A percentile compares a stretch with the other conserved stretches of the same genome.
Conservation (phyloP, 2,888 invertebrate genomes). For the Aelia acuminata region DNA sequence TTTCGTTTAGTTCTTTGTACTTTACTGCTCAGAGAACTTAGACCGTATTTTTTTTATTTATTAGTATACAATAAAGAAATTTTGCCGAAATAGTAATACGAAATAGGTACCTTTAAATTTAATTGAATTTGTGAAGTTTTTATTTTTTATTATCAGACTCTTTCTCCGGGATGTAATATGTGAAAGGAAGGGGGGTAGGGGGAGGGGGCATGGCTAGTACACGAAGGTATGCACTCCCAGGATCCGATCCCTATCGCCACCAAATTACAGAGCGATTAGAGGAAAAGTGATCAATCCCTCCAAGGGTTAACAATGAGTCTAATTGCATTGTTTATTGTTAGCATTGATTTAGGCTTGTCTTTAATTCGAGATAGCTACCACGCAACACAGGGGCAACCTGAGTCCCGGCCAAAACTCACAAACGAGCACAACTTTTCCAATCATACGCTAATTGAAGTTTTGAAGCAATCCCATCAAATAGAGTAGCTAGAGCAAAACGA, state of each 20-base stretch:
- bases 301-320: slow-evolving; percentile 19
- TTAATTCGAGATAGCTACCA: slow-evolving; percentile 8
- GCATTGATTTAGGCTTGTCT: slow-evolving; percentile 46
- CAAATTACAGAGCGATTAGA: slow-evolving; percentile 61
- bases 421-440: slow-evolving; percentile 20
- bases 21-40: too few species aligned
- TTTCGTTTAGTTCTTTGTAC: too few species aligned
- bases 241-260: background rate
- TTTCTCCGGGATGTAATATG: too few species aligned
- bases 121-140: too few species aligned
- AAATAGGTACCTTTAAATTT: too few species aligned
- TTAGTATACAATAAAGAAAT: too few species aligned
- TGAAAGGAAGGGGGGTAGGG: too few species aligned
- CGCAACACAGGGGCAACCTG: background rate
- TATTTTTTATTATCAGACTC: too few species aligned
- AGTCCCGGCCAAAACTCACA: background rate
- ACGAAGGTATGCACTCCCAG: too few species aligned
- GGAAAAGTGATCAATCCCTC: slow-evolving; percentile 60
- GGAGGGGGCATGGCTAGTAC: too few species aligned
- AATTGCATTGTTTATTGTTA: slow-evolving; percentile 53
- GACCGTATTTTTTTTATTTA: too few species aligned
- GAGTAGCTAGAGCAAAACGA: background rate
- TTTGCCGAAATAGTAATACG: too few species aligned
- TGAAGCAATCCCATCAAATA: background rate
- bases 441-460: slow-evolving; percentile 4